phyloP scores from a whole-genome alignment of 2,797 vertebrate species.

The Naso thynnoides region DNA sequence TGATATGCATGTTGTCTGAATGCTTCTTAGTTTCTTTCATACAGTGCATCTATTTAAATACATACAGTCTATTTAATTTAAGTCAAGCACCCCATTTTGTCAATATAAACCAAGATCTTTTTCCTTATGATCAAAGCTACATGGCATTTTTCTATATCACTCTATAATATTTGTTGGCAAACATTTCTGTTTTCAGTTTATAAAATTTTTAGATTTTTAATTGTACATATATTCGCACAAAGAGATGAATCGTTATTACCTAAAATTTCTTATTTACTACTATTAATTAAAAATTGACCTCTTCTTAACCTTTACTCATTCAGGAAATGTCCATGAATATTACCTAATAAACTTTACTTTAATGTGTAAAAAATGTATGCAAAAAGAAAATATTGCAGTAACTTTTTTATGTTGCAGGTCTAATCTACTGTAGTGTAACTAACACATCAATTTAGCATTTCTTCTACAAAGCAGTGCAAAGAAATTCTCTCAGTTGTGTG shows the following conservation, averaged over 20 bases:
- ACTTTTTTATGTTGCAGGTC: background rate
- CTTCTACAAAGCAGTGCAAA: background rate
- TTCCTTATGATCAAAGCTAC: slow-evolving; percentile 50
- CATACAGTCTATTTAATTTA: slow-evolving; percentile 15
- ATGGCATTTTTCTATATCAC: background rate
- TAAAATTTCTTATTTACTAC: too few species aligned
- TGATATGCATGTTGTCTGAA: slow-evolving; percentile 32
- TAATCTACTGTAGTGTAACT: background rate
- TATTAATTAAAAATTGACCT: too few species aligned
- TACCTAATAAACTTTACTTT: background rate
- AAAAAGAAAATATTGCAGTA: slow-evolving; percentile 1
- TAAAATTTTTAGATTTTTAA: background rate
- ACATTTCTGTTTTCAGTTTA: background rate
- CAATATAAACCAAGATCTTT: slow-evolving; percentile 42
- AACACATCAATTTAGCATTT: slow-evolving; percentile 11
- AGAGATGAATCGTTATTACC: slow-evolving; percentile 4
- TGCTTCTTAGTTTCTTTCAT: slow-evolving; percentile 6
- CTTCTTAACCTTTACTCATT: background rate
- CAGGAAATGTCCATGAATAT: background rate
- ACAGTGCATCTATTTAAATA: slow-evolving; percentile 40
- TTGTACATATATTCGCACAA: background rate
- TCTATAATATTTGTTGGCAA: background rate
- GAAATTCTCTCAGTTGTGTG: slow-evolving; percentile 14
- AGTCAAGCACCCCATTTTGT: slow-evolving; percentile 43
- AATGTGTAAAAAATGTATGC: background rate